Evolutionary conservation across 2,888 invertebrate species (phyloP), one percentile per base, ranked within the genome.

Genomic region (Epiperipatus broadwayi): DNA sequence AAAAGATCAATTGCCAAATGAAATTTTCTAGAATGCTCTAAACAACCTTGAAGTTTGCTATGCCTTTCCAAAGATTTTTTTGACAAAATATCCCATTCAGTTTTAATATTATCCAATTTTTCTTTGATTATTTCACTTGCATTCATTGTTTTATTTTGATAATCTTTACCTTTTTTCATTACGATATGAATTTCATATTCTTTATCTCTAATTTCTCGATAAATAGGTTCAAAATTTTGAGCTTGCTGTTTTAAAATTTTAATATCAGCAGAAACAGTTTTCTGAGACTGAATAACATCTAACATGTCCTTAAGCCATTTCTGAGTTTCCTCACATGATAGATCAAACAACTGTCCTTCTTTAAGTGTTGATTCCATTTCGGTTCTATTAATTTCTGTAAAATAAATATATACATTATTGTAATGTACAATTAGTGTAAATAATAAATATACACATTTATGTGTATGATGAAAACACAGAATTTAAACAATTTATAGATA

Each of bases 161-260:
- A n/a, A n/a, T n/a, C 78, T 45, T 73, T 69, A 49, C 89, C 89
- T 61, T 85, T 87, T 54, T 89, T 87, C 21, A 91, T 59, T 12
- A 91, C 65, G 75, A 89, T 85, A 47, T 89, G 84, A 1, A 89
- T 75, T 61, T 91, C 89, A 52, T 87, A 85, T 52, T 87, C 87
- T 44, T 80, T 71, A 45, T 77, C 73, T 63, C 83, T 75, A 2
- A 89, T 78, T 52, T 83, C 83, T 21, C 79, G 68, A 58, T 89
- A 87, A 36, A 84, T 68, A 0, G 85, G 84, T 62, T 84, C 85
- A 54, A 85, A 85, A 21, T 78, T 72, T 46, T 78, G 75, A 39
- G 84, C 67, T 64, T 93, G 91, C 52, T 80, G 78, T 50, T 77
- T 78, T 33, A 95, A 65, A 39, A 76, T 71, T 46, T 72, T 72